phyloP scores from a whole-genome alignment of 2,888 invertebrate genomes.

The Idaea aversata region DNA sequence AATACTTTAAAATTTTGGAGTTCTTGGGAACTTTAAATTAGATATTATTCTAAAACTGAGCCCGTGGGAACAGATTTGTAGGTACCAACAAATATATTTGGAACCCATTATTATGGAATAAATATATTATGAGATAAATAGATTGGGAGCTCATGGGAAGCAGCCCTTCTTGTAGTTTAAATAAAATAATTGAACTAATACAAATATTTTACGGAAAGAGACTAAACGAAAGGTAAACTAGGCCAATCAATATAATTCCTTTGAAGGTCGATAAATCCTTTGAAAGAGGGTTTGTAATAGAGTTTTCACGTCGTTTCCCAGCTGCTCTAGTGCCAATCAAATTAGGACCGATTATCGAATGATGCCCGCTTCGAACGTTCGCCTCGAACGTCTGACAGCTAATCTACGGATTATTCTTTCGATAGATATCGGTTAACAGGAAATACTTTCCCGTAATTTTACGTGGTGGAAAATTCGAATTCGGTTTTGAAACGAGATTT shows the following conservation, averaged over 20 bases:
- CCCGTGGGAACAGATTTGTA: no score
- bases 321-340: constrained; percentile 70
- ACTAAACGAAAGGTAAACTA: constrained; percentile 17
- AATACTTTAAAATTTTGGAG: no score
- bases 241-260: constrained; percentile 53
- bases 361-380: constrained; percentile 32
- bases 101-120: no score
- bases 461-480: neutral
- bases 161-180: no score
- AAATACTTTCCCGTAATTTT: neutral
- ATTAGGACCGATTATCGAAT: constrained; percentile 68
- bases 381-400: constrained; percentile 48
- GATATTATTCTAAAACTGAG: no score
- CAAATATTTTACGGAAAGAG: neutral
- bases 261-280: constrained; percentile 51
- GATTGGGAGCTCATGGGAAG: no score
- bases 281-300: constrained; percentile 56
- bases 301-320: constrained; percentile 67
- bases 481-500: neutral
- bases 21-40: no score
- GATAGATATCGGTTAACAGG: constrained; percentile 37
- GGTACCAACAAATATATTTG: no score
- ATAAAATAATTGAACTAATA: no score
- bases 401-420: constrained; percentile 63
- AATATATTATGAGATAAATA: no score